Evolutionary conservation across 2,888 invertebrate species (phyloP).

Genomic region (Lithophane ornitopus): DNA sequence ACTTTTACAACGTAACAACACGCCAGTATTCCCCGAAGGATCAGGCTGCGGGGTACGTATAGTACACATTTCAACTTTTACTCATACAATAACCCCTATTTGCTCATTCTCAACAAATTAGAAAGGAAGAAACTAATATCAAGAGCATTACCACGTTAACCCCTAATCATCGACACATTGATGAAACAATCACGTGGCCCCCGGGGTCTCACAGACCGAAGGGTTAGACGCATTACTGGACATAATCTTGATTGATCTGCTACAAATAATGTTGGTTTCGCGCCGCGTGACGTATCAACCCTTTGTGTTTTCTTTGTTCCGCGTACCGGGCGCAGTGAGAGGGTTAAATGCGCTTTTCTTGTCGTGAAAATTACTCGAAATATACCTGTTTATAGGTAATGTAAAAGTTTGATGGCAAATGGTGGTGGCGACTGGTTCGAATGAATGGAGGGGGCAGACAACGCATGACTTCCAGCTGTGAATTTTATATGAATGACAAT

Average conservation of each 20-base stretch:
- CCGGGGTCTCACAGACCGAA: conserved; percentile 72
- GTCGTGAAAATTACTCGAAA: conserved; percentile 36
- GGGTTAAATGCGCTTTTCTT: conserved; percentile 78
- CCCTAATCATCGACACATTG: conserved; percentile 86
- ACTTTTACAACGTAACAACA: conserved; percentile 2
- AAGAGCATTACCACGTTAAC: conserved; percentile 74
- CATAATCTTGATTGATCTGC: conserved; percentile 90
- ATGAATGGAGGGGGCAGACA: conserved; percentile 3
- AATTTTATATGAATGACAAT: conserved; percentile 35
- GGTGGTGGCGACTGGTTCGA: conserved; percentile 20
- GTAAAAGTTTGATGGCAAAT: conserved; percentile 5
- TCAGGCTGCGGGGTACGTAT: background rate
- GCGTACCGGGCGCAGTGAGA: conserved; percentile 57
- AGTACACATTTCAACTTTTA: conserved; percentile 6
- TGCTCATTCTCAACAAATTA: conserved; percentile 65
- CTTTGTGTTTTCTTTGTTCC: conserved; percentile 71
- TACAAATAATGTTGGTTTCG: conserved; percentile 85
- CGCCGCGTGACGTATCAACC: conserved; percentile 74
- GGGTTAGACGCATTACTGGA: conserved; percentile 85
- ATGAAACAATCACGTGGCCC: conserved; percentile 83
- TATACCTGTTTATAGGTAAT: background rate
- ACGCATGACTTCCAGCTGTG: conserved; percentile 41
- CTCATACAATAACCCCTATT: conserved; percentile 30
- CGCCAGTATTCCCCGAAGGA: background rate
- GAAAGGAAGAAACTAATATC: conserved; percentile 72